A percentile compares a stretch with the other conserved stretches of the same genome.
phyloP scores from a whole-genome alignment of 2,113 vertebrate species.

The Urocolius indicus region DNA sequence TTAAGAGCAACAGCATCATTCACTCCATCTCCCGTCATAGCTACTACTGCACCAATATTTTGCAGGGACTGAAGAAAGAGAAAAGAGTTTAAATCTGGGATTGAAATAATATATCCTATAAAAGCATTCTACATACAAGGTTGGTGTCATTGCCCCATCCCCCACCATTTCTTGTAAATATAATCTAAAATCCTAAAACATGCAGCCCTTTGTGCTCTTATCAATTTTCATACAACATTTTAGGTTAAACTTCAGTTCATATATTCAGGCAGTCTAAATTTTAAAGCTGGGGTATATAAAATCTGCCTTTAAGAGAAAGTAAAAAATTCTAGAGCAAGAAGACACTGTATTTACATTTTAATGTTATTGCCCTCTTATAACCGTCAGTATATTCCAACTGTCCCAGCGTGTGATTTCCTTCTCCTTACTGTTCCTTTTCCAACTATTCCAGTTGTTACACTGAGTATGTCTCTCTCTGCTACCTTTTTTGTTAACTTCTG shows the following conservation, averaged over 20 bases:
- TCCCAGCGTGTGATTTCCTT: neutral
- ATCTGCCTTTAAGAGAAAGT: neutral
- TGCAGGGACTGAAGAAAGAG: constrained; percentile 85
- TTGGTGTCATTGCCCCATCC: neutral
- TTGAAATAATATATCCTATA: neutral
- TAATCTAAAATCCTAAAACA: neutral
- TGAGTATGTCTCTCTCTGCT: neutral
- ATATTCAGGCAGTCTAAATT: neutral
- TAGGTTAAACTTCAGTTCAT: neutral
- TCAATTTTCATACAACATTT: neutral
- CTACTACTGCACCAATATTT: constrained; percentile 94
- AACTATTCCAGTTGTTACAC: neutral
- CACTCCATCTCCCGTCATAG: constrained; percentile 98
- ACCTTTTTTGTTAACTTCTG: neutral
- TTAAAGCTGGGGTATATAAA: neutral
- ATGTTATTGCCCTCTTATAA: neutral
- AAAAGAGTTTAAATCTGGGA: neutral
- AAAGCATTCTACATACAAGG: neutral
- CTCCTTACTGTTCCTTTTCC: neutral
- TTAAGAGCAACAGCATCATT: constrained; percentile 97
- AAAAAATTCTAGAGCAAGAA: neutral
- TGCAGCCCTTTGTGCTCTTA: neutral
- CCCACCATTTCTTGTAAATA: neutral
- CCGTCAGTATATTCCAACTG: neutral
- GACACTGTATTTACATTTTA: neutral